Percentiles rank a stretch among this genome's conserved stretches.
phyloP scores from a whole-genome alignment of 35 echinoderm and acorn worm genomes.

The Hemicentrotus pulcherrimus region DNA sequence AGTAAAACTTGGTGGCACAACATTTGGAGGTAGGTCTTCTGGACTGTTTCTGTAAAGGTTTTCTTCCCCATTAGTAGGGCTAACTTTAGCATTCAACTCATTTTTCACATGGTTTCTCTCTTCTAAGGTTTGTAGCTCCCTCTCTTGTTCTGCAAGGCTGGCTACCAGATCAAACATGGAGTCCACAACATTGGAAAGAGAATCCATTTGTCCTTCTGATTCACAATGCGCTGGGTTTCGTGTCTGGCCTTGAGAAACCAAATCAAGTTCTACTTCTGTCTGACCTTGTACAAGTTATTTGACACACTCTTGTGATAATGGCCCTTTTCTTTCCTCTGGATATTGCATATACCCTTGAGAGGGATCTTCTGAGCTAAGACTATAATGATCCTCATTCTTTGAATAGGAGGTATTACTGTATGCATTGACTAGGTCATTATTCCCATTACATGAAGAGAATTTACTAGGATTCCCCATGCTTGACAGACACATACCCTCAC shows the following conservation, averaged over 20 bases:
- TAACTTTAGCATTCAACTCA: background rate
- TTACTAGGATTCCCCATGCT: background rate
- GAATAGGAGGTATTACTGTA: background rate
- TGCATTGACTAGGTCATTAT: background rate
- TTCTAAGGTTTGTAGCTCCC: background rate
- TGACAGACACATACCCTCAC: background rate
- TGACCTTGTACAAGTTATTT: background rate
- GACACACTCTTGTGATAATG: background rate
- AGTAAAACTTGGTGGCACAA: background rate
- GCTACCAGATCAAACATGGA: constrained; percentile 37
- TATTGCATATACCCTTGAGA: background rate
- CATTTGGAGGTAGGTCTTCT: background rate
- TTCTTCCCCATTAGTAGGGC: background rate
- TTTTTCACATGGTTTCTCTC: background rate
- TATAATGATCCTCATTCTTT: background rate
- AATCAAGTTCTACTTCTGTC: background rate
- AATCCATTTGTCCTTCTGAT: background rate
- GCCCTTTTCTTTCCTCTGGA: background rate
- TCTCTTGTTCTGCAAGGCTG: constrained; percentile 34
- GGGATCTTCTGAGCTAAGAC: background rate
- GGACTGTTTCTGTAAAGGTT: background rate
- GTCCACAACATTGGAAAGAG: background rate
- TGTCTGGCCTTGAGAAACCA: background rate
- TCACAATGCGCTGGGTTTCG: background rate
- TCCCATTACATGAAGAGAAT: background rate